These are phyloP conservation scores for Echinops telfairi DNA, from an alignment of 2,113 vertebrate species.

Conservation along the genomic window DNA sequence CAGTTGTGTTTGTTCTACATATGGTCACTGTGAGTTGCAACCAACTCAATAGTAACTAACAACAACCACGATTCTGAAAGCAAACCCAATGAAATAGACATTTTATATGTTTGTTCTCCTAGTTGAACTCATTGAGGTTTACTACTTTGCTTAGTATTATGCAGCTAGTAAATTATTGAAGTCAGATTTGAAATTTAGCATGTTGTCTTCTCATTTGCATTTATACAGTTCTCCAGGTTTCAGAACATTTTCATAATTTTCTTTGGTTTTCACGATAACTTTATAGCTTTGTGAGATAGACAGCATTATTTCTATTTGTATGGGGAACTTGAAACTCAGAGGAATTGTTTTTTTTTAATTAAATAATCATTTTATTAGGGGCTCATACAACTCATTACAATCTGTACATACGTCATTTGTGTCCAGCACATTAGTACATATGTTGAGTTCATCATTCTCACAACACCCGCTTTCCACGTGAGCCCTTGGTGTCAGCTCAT, in stretches of 20 bases:
- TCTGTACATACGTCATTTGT: no score
- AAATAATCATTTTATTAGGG: no score
- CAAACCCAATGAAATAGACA: not conserved
- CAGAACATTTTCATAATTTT: slow-evolving; percentile 17
- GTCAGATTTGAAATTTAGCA: not conserved
- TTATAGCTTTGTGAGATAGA: slow-evolving; percentile 11
- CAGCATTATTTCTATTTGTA: slow-evolving; percentile 1
- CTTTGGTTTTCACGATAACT: not conserved
- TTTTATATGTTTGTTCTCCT: not conserved
- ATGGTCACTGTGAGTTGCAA: no score
- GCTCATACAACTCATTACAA: no score
- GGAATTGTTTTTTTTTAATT: not conserved
- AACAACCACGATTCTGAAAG: no score
- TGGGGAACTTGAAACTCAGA: slow-evolving; percentile 32
- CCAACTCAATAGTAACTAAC: no score
- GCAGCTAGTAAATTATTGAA: not conserved
- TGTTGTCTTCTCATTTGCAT: slow-evolving; percentile 9
- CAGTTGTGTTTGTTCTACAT: no score
- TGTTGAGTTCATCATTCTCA: no score
- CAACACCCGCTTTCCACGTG: no score
- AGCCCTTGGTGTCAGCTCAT: no score
- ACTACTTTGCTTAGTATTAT: not conserved
- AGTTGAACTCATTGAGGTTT: not conserved
- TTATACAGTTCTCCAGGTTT: slow-evolving; percentile 1
- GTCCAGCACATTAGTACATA: no score